phyloP scores from a whole-genome alignment of 1,140 invertebrate species.

The Bilobella aurantiaca region DNA sequence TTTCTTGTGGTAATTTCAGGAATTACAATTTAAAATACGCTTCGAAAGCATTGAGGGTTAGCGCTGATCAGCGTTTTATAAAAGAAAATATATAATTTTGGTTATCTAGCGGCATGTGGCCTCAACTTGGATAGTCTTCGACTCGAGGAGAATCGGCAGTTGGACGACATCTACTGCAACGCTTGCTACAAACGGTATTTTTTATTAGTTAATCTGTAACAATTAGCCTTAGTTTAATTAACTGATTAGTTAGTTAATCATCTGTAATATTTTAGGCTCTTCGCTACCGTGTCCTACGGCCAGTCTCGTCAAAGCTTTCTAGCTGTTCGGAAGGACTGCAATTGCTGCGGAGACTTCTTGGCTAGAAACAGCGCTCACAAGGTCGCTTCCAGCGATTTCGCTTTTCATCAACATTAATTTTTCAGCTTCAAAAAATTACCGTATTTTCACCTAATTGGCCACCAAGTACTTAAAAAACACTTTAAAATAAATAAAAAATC shows the following conservation, averaged over 20 bases:
- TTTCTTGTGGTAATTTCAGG: slow-evolving; percentile 5
- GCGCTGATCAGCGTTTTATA: neutral
- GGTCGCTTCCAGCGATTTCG: neutral
- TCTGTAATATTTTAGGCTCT: neutral
- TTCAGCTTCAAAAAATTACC: neutral
- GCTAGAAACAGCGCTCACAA: neutral
- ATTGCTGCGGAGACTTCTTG: neutral
- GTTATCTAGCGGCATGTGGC: slow-evolving; percentile 2
- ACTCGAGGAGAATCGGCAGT: slow-evolving; percentile 7
- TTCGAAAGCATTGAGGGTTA: neutral
- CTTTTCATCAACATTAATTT: neutral
- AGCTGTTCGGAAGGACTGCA: neutral
- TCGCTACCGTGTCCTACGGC: neutral
- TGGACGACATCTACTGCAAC: slow-evolving; percentile 11
- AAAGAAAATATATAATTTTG: neutral
- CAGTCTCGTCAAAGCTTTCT: neutral
- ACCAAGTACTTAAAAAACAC: no score
- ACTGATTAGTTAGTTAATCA: neutral
- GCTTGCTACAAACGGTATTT: slow-evolving; percentile 2
- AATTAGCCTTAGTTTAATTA: neutral
- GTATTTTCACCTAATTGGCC: neutral
- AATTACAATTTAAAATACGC: neutral
- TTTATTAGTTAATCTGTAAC: neutral
- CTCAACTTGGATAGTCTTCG: neutral
- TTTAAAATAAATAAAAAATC: no score